Evolutionary conservation across 2,797 vertebrate species (phyloP).

Genomic region (Peromyscus aztecus): DNA sequence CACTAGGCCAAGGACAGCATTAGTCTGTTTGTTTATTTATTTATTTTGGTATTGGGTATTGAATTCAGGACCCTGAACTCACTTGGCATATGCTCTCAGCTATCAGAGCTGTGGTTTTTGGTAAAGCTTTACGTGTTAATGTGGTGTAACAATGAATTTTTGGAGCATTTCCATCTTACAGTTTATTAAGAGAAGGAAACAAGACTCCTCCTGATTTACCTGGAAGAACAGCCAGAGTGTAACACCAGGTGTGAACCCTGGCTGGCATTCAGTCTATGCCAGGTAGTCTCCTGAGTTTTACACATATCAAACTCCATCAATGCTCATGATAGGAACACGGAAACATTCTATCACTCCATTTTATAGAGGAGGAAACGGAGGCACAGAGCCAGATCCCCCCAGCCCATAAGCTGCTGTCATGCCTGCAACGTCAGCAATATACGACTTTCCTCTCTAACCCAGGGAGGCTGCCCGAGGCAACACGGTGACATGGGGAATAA

Average conservation of each 20-base stretch:
- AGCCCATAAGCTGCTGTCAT: not conserved
- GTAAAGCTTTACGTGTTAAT: not conserved
- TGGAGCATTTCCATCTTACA: not conserved
- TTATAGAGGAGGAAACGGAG: not conserved
- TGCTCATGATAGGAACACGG: not conserved
- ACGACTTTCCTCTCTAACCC: not conserved
- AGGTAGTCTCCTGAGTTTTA: not conserved
- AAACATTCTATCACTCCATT: not conserved
- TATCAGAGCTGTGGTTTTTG: not conserved
- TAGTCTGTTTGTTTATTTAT: not conserved
- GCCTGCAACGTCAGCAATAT: not conserved
- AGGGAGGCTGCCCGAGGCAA: not conserved
- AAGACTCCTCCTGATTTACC: not conserved
- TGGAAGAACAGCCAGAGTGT: not conserved
- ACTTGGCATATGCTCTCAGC: not conserved
- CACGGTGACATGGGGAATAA: not conserved
- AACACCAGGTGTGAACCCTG: not conserved
- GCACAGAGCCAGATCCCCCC: not conserved
- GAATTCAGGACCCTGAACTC: not conserved
- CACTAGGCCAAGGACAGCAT: not conserved
- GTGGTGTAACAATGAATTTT: not conserved
- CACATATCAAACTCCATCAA: not conserved
- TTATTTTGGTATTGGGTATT: not conserved
- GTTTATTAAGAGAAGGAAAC: slow-evolving; percentile 25
- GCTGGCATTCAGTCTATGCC: not conserved